Evolutionary conservation across 2,113 vertebrate genomes (phyloP).

Genomic region (Oryzias melastigma): DNA sequence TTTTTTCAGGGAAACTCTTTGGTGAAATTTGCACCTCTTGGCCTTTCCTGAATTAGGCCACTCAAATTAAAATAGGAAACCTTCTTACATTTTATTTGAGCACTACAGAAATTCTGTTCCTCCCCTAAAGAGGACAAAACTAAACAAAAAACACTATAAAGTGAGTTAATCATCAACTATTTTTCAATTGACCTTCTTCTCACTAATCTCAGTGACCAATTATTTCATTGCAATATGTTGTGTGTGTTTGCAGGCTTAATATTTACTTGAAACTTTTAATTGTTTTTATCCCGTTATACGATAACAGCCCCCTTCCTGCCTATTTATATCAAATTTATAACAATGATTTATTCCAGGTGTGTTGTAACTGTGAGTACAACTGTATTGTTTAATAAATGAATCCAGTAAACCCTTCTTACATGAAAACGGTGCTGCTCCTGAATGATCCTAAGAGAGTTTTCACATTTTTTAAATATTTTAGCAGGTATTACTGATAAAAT

Average conservation of each 20-base stretch:
- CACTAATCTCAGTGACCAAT: background rate
- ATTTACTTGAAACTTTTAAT: background rate
- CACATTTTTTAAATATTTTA: too few species aligned
- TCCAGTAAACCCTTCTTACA: background rate
- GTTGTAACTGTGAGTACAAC: slow-evolving; percentile 49
- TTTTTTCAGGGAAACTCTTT: too few species aligned
- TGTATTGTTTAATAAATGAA: slow-evolving; percentile 49
- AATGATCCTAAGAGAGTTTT: too few species aligned
- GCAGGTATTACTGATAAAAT: too few species aligned
- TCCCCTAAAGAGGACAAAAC: background rate
- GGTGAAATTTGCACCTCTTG: background rate
- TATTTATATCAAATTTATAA: slow-evolving; percentile 33
- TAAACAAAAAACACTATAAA: background rate
- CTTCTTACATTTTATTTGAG: too few species aligned
- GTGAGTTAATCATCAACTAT: background rate
- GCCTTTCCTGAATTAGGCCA: background rate
- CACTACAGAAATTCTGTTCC: too few species aligned
- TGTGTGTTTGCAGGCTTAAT: slow-evolving; percentile 21
- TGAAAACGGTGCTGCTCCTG: slow-evolving; percentile 5
- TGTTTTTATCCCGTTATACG: too few species aligned
- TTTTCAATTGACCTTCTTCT: background rate
- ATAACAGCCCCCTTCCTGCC: slow-evolving; percentile 5
- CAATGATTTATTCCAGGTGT: slow-evolving; percentile 34
- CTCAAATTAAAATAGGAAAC: too few species aligned
- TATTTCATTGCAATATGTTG: background rate